A percentile compares a stretch with the other conserved stretches of the same genome.
These are phyloP conservation scores for Leptosomus discolor DNA, from an alignment of 2,113 vertebrate genomes.

Conservation along the genomic window DNA sequence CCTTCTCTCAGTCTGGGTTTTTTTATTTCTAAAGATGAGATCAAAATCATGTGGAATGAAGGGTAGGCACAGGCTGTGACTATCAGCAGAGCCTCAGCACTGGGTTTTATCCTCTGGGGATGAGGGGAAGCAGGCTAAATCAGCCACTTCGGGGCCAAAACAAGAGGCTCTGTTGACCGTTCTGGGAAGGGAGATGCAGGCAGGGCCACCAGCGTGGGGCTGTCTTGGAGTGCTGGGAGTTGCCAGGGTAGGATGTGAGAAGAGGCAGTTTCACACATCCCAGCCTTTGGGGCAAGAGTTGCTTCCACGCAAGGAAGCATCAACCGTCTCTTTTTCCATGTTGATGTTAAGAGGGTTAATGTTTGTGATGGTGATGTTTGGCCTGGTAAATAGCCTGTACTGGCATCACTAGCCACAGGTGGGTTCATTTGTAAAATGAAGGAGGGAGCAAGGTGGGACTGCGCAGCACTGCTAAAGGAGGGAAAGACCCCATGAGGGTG, in stretches of 20 bases:
- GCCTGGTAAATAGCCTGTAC: background rate
- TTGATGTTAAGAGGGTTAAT: background rate
- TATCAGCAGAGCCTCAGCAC: no score
- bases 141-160: background rate
- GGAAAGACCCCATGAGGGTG: no score
- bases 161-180: background rate
- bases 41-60: no score
- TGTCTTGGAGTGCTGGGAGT: background rate
- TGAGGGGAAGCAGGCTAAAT: background rate
- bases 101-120: no score
- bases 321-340: background rate
- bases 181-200: background rate
- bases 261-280: background rate
- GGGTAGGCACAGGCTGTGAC: no score
- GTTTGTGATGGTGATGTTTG: fast-evolving
- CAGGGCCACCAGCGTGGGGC: background rate
- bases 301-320: background rate
- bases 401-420: background rate
- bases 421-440: background rate
- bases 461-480: background rate
- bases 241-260: background rate
- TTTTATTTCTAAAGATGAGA: no score
- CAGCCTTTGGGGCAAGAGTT: background rate
- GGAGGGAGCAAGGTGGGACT: background rate
- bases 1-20: no score